Percentiles rank a stretch among this genome's conserved stretches.
Evolutionary conservation across 2,797 vertebrate species (phyloP).

Genomic region (Danio aesculapii): DNA sequence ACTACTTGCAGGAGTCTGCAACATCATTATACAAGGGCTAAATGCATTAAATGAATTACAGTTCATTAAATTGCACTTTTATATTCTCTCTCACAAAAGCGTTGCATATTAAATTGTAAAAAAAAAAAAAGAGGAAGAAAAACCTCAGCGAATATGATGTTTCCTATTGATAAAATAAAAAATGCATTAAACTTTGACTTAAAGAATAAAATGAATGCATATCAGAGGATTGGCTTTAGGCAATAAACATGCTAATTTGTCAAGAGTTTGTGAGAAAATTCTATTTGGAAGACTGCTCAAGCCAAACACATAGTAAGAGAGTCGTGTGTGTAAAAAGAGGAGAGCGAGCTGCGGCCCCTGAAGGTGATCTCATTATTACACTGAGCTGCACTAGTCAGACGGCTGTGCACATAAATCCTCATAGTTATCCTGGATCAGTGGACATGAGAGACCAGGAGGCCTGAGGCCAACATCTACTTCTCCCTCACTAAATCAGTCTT

Average conservation of each 20-base stretch:
- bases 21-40: constrained; percentile 69
- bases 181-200: background rate
- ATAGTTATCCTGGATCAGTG: constrained; percentile 58
- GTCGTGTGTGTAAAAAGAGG: constrained; percentile 29
- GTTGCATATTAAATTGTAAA: background rate
- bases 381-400: constrained; percentile 53
- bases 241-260: constrained; percentile 49
- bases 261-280: constrained; percentile 17
- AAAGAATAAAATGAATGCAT: background rate
- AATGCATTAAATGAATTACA: constrained; percentile 64
- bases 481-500: constrained; percentile 56
- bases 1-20: constrained; percentile 48
- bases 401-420: constrained; percentile 63
- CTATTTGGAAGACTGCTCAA: constrained; percentile 30
- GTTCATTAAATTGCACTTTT: constrained; percentile 67
- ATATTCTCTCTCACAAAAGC: constrained; percentile 26
- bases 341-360: constrained; percentile 50
- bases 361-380: constrained; percentile 63
- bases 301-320: constrained; percentile 22
- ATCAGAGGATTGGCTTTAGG: constrained; percentile 31
- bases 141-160: background rate
- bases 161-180: constrained; percentile 21
- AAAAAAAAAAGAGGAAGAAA: background rate
- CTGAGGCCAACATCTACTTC: constrained; percentile 46
- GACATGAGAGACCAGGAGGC: constrained; percentile 54